A percentile compares a stretch with the other conserved stretches of the same genome.
phyloP scores from a whole-genome alignment of 23 tunicate species.

The Trididemnum nubilum region DNA sequence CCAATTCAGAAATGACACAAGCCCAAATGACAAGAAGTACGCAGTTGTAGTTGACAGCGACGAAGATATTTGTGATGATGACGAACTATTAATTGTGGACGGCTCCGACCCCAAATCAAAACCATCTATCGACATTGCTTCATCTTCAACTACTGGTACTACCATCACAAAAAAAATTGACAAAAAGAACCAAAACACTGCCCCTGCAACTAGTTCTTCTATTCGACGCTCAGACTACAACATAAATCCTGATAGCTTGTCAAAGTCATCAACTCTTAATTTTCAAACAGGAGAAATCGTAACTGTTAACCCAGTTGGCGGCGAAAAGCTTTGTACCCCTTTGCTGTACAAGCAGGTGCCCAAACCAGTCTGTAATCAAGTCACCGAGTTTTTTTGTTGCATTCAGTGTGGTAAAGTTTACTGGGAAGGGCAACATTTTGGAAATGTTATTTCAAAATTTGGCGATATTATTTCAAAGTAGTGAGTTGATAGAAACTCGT shows the following conservation, averaged over 20 bases:
- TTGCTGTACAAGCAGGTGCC: slow-evolving; percentile 64
- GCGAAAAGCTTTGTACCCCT: neutral
- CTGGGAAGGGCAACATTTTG: slow-evolving; percentile 83
- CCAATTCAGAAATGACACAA: slow-evolving; percentile 9
- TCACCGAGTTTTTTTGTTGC: slow-evolving; percentile 63
- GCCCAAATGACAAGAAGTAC: neutral
- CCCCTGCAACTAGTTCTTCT: neutral
- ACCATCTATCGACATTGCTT: neutral
- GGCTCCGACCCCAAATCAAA: neutral
- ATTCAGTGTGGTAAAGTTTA: slow-evolving; percentile 78
- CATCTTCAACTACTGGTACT: too few relatives aligned
- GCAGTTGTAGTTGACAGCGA: neutral
- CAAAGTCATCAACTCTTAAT: slow-evolving; percentile 38
- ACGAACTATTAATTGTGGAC: neutral
- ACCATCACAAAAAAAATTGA: neutral
- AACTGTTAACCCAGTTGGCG: neutral
- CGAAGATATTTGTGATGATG: slow-evolving; percentile 26
- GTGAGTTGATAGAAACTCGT: too few relatives aligned
- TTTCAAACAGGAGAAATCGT: slow-evolving; percentile 41
- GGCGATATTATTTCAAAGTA: slow-evolving; percentile 22
- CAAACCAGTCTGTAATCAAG: slow-evolving; percentile 38
- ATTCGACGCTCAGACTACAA: slow-evolving; percentile 2
- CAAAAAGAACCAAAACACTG: too few relatives aligned
- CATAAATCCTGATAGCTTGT: slow-evolving; percentile 53
- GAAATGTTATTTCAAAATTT: slow-evolving; percentile 53